Conservation (phyloP, 2,888 invertebrate genomes). For the Helleia helle region DNA sequence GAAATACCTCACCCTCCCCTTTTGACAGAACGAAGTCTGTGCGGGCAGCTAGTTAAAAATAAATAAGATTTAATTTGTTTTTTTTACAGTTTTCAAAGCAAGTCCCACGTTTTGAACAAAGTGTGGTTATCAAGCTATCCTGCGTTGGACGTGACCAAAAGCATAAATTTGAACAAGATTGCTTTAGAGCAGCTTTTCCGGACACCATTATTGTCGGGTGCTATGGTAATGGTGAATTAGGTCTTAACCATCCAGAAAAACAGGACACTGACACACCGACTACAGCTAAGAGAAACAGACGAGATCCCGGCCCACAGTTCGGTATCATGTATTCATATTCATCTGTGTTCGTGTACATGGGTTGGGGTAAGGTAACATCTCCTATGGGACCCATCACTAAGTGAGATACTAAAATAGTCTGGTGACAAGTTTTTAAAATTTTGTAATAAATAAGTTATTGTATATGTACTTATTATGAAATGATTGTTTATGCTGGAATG, state of each 20-base stretch:
- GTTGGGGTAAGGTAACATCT: slow-evolving; percentile 50
- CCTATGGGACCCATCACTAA: slow-evolving; percentile 11
- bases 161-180: slow-evolving; percentile 48
- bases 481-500: no score
- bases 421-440: no score
- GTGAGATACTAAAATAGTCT: no score
- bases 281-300: slow-evolving; percentile 28
- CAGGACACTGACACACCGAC: slow-evolving; percentile 19
- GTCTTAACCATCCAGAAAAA: slow-evolving; percentile 42
- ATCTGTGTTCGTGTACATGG: slow-evolving; percentile 58
- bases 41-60: no score
- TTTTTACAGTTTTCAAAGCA: slow-evolving; percentile 47
- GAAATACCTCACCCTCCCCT: no score
- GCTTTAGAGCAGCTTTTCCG: slow-evolving; percentile 51
- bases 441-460: no score
- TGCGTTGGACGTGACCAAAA: slow-evolving; percentile 57
- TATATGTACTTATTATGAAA: no score
- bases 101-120: slow-evolving; percentile 53
- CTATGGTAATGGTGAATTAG: slow-evolving; percentile 63
- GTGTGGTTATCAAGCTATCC: slow-evolving; percentile 52
- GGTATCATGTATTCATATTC: slow-evolving; percentile 58
- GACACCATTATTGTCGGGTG: slow-evolving; percentile 50
- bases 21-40: no score
- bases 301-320: slow-evolving; percentile 31
- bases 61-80: not conserved